Conservation (phyloP, 2,797 vertebrate species). For the Sphenopsis melanotis region DNA sequence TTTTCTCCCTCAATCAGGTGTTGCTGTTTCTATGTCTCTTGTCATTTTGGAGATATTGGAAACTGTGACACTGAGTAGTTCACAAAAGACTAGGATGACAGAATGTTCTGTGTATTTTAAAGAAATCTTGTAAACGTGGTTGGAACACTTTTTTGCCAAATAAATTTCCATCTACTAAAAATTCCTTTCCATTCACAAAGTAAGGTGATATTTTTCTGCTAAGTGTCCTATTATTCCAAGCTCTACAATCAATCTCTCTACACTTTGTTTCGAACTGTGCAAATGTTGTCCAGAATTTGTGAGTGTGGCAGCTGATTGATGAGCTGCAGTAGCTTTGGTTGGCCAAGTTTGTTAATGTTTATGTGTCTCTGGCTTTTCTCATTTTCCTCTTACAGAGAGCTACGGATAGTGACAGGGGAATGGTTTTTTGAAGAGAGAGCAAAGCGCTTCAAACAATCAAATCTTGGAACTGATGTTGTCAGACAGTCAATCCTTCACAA, state of each 20-base stretch:
- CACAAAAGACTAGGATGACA: background rate
- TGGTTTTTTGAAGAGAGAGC: conserved; percentile 97
- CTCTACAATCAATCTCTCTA: background rate
- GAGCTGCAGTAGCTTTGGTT: background rate
- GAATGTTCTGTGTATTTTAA: background rate
- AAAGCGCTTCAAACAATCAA: conserved; percentile 86
- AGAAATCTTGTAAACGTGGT: background rate
- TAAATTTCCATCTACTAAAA: background rate
- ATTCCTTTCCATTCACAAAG: background rate
- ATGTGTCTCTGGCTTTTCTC: background rate
- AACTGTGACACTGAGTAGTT: background rate
- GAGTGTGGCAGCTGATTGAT: background rate
- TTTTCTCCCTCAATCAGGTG: background rate
- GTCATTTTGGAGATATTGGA: background rate
- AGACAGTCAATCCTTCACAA: conserved; percentile 88
- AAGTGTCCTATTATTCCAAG: background rate
- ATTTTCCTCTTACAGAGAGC: conserved; percentile 77
- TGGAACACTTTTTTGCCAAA: background rate
- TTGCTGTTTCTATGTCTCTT: background rate
- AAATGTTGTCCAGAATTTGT: background rate
- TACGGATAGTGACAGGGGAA: conserved; percentile 91
- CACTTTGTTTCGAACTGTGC: background rate
- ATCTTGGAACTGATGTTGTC: conserved; percentile 83
- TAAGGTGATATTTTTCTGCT: background rate
- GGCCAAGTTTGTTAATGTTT: background rate